Conservation (phyloP, 2,113 vertebrate genomes). For the Hippocampus barbouri region DNA sequence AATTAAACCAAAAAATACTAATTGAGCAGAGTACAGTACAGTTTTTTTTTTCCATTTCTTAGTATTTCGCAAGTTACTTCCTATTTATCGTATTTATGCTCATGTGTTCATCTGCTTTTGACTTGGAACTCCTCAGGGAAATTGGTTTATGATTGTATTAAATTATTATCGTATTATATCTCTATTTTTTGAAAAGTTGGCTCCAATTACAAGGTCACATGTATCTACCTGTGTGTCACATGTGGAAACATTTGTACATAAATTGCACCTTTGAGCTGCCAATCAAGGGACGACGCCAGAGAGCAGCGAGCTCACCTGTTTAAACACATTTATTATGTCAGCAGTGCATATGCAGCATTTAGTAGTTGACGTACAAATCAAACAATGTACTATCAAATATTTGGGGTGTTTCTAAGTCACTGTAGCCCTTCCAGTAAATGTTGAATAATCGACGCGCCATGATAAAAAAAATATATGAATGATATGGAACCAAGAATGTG, state of each 20-base stretch:
- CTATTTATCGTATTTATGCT: no score
- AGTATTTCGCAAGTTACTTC: no score
- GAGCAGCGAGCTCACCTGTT: conserved; percentile 22
- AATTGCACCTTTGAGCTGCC: conserved; percentile 31
- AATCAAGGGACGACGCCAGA: conserved; percentile 7
- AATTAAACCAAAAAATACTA: no score
- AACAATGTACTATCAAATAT: conserved; percentile 13
- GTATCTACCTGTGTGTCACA: conserved; percentile 29
- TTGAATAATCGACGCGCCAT: conserved; percentile 38
- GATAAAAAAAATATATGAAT: conserved; percentile 22
- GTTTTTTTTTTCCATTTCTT: no score
- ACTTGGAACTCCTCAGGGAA: no score
- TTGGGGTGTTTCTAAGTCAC: conserved; percentile 10
- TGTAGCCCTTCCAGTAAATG: conserved; percentile 19
- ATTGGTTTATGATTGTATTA: no score
- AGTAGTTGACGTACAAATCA: conserved; percentile 39
- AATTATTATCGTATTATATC: background rate
- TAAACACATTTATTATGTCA: conserved; percentile 61
- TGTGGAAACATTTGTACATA: conserved; percentile 48
- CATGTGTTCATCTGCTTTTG: no score
- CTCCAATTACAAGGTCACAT: background rate
- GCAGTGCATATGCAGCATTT: conserved; percentile 55
- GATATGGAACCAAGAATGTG: conserved; percentile 23
- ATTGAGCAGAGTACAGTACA: no score
- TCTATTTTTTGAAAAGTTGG: background rate